Evolutionary conservation across 2,888 invertebrate genomes (phyloP).

Genomic region (Bimastos eiseni): DNA sequence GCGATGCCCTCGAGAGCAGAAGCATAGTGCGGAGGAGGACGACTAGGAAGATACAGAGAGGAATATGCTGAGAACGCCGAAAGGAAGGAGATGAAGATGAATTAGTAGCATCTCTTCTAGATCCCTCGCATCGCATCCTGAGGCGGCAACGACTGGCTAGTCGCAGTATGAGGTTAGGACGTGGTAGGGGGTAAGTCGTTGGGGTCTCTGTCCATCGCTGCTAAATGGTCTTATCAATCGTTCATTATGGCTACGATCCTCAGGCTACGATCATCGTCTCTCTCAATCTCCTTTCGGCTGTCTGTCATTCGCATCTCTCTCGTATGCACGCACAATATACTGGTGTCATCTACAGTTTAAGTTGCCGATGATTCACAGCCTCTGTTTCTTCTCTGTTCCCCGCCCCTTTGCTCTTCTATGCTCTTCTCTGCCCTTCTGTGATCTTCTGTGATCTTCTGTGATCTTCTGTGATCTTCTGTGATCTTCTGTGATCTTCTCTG

Average conservation of each 20-base stretch:
- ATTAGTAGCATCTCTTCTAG: not conserved
- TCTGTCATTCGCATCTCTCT: not conserved
- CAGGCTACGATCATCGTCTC: not conserved
- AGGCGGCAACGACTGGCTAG: not conserved
- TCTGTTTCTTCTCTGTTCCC: not conserved
- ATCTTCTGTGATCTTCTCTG: not conserved
- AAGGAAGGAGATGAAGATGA: not conserved
- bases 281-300: not conserved
- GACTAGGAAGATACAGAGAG: too few relatives aligned
- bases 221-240: slow-evolving; percentile 7
- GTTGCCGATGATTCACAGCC: not conserved
- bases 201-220: not conserved
- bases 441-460: not conserved
- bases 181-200: not conserved
- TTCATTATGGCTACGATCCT: not conserved
- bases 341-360: not conserved
- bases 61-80: not conserved
- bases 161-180: not conserved
- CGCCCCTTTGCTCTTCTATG: too few relatives aligned
- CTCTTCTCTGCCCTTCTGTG: not conserved
- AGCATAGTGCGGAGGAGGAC: not conserved
- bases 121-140: not conserved
- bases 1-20: not conserved
- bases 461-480: not conserved
- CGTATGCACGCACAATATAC: not conserved